Evolutionary conservation across 2,113 vertebrate species (phyloP), one percentile per base, ranked within the genome.

Genomic region (Solea senegalensis): DNA sequence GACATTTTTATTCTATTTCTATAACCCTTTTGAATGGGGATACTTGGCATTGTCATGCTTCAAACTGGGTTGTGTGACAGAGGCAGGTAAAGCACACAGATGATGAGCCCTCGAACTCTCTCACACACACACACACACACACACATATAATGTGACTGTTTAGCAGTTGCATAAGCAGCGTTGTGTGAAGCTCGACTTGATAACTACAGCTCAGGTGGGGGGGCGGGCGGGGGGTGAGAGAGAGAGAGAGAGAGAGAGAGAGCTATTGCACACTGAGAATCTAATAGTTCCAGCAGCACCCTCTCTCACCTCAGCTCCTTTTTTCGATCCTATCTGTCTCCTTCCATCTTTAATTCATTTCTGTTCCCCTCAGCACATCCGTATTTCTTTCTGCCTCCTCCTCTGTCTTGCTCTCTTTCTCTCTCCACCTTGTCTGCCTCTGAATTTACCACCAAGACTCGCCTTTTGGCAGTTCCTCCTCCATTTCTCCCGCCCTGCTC

Each of bases 281-380:
- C 71, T 81, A 87, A 86, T 85, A 59, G 83, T 70, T 80, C 80
- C 72, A 63, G 75, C 77, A 65, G 76, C 76, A 82, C 81, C 72
- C 74, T 86, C 64, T 28, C 77, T 85, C 76, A 78, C 86, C 81
- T 82, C 70, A 5, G 70, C 79, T 78, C 71, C 83, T 71, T 87
- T 80, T 87, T 80, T 86, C 65, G 44, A 85, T 88, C 79, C 82
- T 82, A 83, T 82, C 80, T 76, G 63, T 84, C 80, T 80, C 48
- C 65, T 44, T 82, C 77, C 84, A 89, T 91, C 84, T 89, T 85
- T 86, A 81, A 88, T 89, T 90, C 64, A 86, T 90, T 77, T 83
- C 72, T 76, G 73, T 84, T 86, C 76, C 80, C 74, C 58, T 85
- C 85, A 74, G 85, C 82, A 82, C 62, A 84, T 81, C 73, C 54